Conservation (phyloP, 2,113 vertebrate genomes). For the Pygoscelis adeliae region DNA sequence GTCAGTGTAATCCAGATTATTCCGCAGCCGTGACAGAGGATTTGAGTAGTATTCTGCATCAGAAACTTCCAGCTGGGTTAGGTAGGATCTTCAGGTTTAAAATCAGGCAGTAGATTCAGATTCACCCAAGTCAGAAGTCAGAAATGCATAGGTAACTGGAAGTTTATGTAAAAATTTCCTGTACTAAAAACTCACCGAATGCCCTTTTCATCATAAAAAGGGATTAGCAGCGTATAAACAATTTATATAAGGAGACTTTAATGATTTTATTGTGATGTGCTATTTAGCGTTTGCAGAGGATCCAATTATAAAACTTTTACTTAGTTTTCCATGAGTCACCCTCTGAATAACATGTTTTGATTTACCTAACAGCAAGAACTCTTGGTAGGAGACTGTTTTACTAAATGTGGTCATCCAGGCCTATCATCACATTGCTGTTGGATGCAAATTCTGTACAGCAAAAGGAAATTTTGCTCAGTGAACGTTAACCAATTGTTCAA, state of each 20-base stretch:
- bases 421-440: neutral
- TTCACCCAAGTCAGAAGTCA: neutral
- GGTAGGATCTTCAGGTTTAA: neutral
- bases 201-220: neutral
- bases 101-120: neutral
- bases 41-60: neutral
- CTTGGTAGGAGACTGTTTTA: neutral
- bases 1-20: neutral
- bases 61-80: neutral
- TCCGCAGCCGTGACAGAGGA: neutral
- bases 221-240: conserved; percentile 8
- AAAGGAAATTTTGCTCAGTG: neutral
- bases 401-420: conserved; percentile 2
- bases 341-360: conserved; percentile 8
- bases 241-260: neutral
- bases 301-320: neutral
- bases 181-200: neutral
- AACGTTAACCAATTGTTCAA: conserved; percentile 12
- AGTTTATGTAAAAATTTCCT: neutral
- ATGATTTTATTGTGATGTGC: neutral
- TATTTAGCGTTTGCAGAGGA: neutral
- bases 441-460: neutral
- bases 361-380: conserved; percentile 29
- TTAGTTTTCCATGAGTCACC: neutral
- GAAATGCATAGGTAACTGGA: neutral